Evolutionary conservation across 2,888 invertebrate genomes (phyloP).

Genomic region (Caradrina clavipalpis): DNA sequence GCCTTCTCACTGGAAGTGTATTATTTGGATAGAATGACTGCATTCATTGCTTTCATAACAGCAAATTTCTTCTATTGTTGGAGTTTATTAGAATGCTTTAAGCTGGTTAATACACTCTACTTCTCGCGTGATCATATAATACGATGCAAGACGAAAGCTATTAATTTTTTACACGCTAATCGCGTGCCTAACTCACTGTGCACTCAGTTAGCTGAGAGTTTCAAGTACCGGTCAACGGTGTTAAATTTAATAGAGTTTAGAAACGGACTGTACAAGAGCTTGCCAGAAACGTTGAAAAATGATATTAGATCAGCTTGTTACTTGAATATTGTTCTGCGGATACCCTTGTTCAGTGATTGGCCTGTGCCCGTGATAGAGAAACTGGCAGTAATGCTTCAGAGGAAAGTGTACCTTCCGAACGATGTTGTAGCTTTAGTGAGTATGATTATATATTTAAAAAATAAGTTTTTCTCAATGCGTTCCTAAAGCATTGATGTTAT

Average conservation of each 20-base stretch:
- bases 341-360: slow-evolving; percentile 28
- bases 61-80: neutral
- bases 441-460: too few relatives aligned
- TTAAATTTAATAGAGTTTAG: slow-evolving; percentile 10
- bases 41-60: neutral
- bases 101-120: neutral
- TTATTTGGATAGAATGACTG: slow-evolving; percentile 5
- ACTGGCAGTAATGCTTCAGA: slow-evolving; percentile 20
- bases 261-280: slow-evolving; percentile 22
- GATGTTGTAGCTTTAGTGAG: slow-evolving; percentile 37
- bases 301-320: slow-evolving; percentile 23
- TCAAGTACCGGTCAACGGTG: slow-evolving; percentile 14
- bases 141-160: neutral
- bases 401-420: slow-evolving; percentile 27
- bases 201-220: slow-evolving; percentile 14
- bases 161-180: slow-evolving; percentile 15
- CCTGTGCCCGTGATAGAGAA: slow-evolving; percentile 24
- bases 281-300: slow-evolving; percentile 23
- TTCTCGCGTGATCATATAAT: slow-evolving; percentile 3
- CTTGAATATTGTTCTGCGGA: slow-evolving; percentile 11
- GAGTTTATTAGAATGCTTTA: slow-evolving; percentile 2
- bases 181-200: slow-evolving; percentile 30
- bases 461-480: too few relatives aligned
- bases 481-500: too few relatives aligned
- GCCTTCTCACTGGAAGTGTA: neutral